A percentile compares a stretch with the other conserved stretches of the same genome.
These are phyloP conservation scores for Chalcosyrphus nemorum DNA, from an alignment of 2,888 invertebrate genomes.

Conservation along the genomic window DNA sequence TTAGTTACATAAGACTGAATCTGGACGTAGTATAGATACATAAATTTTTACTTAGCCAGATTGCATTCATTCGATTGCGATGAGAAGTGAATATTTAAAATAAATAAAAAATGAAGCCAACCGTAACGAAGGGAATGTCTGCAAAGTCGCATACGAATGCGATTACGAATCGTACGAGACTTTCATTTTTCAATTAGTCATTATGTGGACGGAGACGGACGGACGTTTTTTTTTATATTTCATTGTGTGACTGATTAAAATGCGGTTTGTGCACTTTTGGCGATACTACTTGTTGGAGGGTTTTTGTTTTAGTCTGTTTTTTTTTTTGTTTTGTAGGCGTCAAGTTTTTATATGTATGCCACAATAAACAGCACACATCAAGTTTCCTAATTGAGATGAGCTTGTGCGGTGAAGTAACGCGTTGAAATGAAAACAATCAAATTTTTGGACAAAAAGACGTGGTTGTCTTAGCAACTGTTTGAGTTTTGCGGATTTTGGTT, in stretches of 20 bases:
- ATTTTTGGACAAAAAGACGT: neutral
- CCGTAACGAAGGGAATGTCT: conserved; percentile 3
- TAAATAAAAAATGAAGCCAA: neutral
- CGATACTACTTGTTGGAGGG: neutral
- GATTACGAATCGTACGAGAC: too few species aligned
- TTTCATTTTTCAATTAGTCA: neutral
- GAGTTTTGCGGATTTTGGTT: neutral
- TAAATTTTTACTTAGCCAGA: neutral
- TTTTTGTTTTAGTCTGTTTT: conserved; percentile 3
- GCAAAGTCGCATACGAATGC: neutral
- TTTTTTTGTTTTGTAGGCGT: neutral
- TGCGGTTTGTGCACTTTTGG: conserved; percentile 9
- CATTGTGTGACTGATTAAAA: neutral
- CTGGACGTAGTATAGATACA: neutral
- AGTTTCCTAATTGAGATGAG: neutral
- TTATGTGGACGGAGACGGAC: neutral
- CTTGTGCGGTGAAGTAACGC: neutral
- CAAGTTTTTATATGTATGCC: neutral
- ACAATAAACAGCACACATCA: neutral
- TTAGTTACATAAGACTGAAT: neutral
- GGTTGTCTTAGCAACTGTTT: neutral
- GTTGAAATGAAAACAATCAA: neutral
- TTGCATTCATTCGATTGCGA: conserved; percentile 13
- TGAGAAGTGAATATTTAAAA: conserved; percentile 16
- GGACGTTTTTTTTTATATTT: neutral